Evolutionary conservation across 53 echinoderm and acorn worm species (phyloP).

Genomic region (Apostichopus leukothele): DNA sequence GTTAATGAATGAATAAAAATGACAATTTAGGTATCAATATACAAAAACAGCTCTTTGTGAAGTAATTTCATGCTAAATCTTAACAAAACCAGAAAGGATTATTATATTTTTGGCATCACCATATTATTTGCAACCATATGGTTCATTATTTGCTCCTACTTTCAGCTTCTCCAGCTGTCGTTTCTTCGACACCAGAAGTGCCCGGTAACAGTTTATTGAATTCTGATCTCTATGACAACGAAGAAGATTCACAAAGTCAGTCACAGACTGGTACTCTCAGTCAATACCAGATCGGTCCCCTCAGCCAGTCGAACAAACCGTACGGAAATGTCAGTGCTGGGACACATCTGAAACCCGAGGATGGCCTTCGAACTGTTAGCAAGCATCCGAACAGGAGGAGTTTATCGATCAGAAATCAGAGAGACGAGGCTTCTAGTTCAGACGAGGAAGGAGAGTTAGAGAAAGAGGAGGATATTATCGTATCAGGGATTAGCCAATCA

Average conservation of each 20-base stretch:
- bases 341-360: background rate
- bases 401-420: background rate
- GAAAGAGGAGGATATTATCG: background rate
- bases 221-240: slow-evolving; percentile 78
- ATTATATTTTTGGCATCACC: too few species aligned
- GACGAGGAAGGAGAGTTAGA: background rate
- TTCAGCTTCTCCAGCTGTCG: background rate
- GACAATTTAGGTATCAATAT: too few species aligned
- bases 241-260: slow-evolving; percentile 55
- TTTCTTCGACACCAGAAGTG: background rate
- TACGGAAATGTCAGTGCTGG: background rate
- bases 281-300: background rate
- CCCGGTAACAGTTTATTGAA: slow-evolving; percentile 47
- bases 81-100: too few species aligned
- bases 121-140: too few species aligned
- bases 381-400: background rate
- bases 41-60: too few species aligned
- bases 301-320: background rate
- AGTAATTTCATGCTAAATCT: too few species aligned
- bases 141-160: too few species aligned
- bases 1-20: too few species aligned
- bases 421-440: background rate
- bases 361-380: background rate
- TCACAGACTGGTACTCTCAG: slow-evolving; percentile 37
- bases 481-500: background rate